phyloP scores from a whole-genome alignment of 2,113 vertebrate genomes.

The Genyomyrus donnyi region DNA sequence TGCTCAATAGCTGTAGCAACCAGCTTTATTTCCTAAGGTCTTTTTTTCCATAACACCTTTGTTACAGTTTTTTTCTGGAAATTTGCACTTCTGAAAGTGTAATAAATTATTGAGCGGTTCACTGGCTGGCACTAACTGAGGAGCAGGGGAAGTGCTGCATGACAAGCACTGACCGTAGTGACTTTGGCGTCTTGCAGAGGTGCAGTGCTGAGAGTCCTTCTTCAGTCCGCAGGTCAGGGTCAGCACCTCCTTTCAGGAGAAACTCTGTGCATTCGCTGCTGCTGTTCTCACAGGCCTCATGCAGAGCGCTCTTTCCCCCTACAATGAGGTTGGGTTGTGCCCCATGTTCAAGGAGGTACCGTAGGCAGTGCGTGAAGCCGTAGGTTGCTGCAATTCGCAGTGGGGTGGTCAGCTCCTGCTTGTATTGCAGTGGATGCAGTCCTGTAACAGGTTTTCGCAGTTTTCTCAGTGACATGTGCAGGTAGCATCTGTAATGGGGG shows the following conservation, averaged over 20 bases:
- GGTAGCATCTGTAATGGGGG: background rate
- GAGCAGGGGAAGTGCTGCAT: background rate
- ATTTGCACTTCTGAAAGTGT: background rate
- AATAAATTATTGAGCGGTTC: background rate
- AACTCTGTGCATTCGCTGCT: conserved; percentile 52
- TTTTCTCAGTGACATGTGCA: background rate
- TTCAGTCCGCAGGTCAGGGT: conserved; percentile 47
- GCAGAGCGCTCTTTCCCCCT: conserved; percentile 51
- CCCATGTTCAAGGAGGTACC: conserved; percentile 48
- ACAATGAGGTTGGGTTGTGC: conserved; percentile 53
- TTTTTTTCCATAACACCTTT: background rate
- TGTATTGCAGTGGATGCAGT: conserved; percentile 67
- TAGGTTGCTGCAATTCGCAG: conserved; percentile 55
- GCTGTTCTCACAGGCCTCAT: conserved; percentile 54
- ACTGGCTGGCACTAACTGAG: background rate
- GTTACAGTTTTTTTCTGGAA: background rate
- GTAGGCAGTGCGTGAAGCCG: conserved; percentile 51
- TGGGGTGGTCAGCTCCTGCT: conserved; percentile 59
- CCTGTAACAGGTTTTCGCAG: conserved; percentile 40
- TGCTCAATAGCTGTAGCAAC: background rate
- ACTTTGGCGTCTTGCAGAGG: conserved; percentile 49
- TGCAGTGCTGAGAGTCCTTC: conserved; percentile 58
- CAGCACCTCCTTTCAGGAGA: conserved; percentile 57
- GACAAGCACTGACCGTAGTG: conserved; percentile 32
- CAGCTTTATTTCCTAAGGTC: background rate